Base-by-base conservation (phyloP, 2,797 vertebrate genomes). In the Sebastes hubbsi region DNA sequence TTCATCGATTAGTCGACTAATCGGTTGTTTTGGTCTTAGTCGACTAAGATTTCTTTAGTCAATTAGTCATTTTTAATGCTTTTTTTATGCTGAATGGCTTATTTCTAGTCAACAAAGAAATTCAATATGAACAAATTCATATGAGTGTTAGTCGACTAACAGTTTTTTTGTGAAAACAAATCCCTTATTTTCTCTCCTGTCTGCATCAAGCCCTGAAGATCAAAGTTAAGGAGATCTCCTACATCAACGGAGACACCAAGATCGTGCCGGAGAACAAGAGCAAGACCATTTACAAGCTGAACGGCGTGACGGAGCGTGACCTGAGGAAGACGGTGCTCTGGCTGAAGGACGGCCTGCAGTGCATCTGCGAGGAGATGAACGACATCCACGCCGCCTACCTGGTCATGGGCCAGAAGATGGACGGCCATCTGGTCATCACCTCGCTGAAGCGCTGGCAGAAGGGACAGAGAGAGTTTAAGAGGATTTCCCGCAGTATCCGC, bases 191-290 rank as follows among this genome's bases (percentile, higher is more conserved):
- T 75, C 20, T 87, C 77, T 68, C 38, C 49, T 77, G 4, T 9
- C 68, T 52, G 9, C 12, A 36, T 42, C 0, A 87, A 99, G 98
- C 97, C 60, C 94, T 99, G 91, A 99, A 99, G 95, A 99, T 99
- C 95, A 99, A 99, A 96, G 98, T 99, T 72, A 99, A 99, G 93
- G 98, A 99, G 95, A 99, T 99, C 92, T 97, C 97, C 79, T 99
- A 99, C 95, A 97, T 98, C 94, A 98, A 99, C 83, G 97, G 98
- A 5, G 98, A 99, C 93, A 99, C 98, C 88, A 99, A 98, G 89
- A 99, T 99, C 90, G 97, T 98, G 78, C 97, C 98, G 0, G 98
- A 99, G 94, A 96, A 96, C 90, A 99, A 99, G 95, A 98, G 97
- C 95, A 99, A 98, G 92, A 98, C 97, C 90, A 97, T 99, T 85